These are phyloP conservation scores for Calyptomena viridis DNA, from an alignment of 2,113 vertebrate genomes.

Conservation along the genomic window DNA sequence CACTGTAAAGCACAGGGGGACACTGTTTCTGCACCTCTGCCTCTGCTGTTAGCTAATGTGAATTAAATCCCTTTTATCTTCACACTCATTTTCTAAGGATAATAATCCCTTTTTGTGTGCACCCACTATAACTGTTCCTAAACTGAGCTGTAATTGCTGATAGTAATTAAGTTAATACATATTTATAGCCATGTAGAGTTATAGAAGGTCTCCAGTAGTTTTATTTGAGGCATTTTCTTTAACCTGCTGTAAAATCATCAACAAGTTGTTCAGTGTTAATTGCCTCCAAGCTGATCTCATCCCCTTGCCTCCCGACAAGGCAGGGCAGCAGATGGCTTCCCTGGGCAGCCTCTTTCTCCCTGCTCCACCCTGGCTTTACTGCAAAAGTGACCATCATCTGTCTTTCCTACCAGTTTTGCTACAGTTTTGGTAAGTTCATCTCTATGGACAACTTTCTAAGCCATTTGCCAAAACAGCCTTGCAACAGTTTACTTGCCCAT, in stretches of 20 bases:
- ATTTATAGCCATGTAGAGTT: constrained; percentile 88
- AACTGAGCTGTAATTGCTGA: constrained; percentile 81
- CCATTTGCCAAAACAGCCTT: not conserved
- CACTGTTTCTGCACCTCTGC: constrained; percentile 82
- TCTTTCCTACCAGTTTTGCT: not conserved
- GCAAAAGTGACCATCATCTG: not conserved
- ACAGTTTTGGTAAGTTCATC: not conserved
- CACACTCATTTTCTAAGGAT: constrained; percentile 79
- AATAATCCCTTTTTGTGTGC: constrained; percentile 74
- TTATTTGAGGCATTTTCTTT: constrained; percentile 84
- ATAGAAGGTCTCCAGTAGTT: constrained; percentile 86
- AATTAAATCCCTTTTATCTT: constrained; percentile 84
- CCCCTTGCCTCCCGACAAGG: constrained; percentile 40
- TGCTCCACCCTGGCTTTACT: not conserved
- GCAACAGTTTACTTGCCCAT: accelerated
- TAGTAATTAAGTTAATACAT: constrained; percentile 94
- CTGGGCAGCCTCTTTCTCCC: not conserved
- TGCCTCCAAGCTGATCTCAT: constrained; percentile 68
- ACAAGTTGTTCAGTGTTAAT: constrained; percentile 80
- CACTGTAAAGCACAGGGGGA: constrained; percentile 67
- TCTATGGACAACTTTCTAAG: not conserved
- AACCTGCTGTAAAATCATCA: constrained; percentile 89
- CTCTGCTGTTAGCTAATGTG: constrained; percentile 87
- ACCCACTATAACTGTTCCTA: constrained; percentile 83
- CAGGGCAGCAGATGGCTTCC: not conserved